Percentiles rank a stretch among this genome's conserved stretches.
Conservation (phyloP, 1,140 invertebrate genomes). For the Plodia interpunctella region DNA sequence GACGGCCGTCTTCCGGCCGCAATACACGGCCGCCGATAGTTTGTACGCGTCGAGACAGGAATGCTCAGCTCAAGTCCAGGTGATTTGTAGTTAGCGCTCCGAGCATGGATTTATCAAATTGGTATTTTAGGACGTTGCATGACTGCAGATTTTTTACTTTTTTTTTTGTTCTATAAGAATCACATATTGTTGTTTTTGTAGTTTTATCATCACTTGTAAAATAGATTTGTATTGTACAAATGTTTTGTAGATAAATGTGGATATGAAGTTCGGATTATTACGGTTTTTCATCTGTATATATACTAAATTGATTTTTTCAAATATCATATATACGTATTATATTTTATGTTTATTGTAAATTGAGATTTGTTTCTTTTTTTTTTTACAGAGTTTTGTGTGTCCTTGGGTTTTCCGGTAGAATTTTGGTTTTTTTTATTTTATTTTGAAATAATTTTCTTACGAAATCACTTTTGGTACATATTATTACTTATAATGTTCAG, state of each 20-base stretch:
- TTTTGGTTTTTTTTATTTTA: constrained; percentile 47
- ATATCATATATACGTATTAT: background rate
- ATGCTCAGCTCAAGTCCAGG: constrained; percentile 29
- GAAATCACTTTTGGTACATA: constrained; percentile 41
- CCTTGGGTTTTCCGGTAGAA: constrained; percentile 61
- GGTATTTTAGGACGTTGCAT: background rate
- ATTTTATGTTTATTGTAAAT: constrained; percentile 5
- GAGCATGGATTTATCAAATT: background rate
- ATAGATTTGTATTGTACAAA: background rate
- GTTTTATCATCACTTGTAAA: background rate
- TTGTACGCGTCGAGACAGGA: constrained; percentile 36
- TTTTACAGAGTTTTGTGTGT: constrained; percentile 57
- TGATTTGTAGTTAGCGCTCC: constrained; percentile 23
- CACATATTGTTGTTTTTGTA: background rate
- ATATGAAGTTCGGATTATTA: background rate
- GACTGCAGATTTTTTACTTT: background rate
- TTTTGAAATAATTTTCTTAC: constrained; percentile 28
- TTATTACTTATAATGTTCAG: background rate
- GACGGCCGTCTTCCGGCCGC: constrained; percentile 18
- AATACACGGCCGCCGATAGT: constrained; percentile 23
- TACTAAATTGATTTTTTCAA: background rate
- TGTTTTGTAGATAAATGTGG: background rate
- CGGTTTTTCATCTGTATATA: background rate
- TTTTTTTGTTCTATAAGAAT: background rate
- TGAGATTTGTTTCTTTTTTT: constrained; percentile 35